These are phyloP conservation scores for Dicaeum eximium DNA, from an alignment of 2,113 vertebrate genomes.

Conservation along the genomic window DNA sequence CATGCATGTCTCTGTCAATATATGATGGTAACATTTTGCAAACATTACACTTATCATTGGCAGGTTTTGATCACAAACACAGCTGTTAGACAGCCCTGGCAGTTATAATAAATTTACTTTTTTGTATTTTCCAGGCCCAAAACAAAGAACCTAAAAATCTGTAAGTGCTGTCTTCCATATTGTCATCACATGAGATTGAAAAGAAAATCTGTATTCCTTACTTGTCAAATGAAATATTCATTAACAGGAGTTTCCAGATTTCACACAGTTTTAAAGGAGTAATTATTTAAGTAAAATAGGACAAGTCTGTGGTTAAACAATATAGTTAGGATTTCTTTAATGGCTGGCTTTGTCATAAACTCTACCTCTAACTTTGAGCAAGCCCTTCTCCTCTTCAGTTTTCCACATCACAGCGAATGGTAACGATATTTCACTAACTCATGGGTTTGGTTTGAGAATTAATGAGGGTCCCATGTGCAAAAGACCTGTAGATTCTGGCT, in stretches of 20 bases:
- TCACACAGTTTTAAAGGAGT: not conserved
- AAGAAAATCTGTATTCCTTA: not conserved
- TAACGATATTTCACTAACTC: not conserved
- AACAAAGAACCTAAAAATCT: not conserved
- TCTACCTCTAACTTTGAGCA: not conserved
- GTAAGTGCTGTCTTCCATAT: not conserved
- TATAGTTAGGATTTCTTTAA: not conserved
- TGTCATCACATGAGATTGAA: not conserved
- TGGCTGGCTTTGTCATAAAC: not conserved
- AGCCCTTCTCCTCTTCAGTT: not conserved
- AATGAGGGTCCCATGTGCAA: not conserved
- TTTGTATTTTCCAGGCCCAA: not conserved
- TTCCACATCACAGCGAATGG: constrained; percentile 3
- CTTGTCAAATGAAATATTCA: not conserved
- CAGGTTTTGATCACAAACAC: not conserved
- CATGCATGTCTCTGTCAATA: not conserved
- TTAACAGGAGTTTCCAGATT: not conserved
- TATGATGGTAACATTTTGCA: not conserved
- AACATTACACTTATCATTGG: not conserved
- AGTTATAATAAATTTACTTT: not conserved
- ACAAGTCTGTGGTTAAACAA: not conserved
- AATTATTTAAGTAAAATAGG: not conserved
- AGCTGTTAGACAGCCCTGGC: not conserved
- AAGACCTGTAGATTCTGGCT: constrained; percentile 14
- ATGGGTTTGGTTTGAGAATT: not conserved